Conservation (phyloP, 2,888 invertebrate genomes). For the Papilio demoleus region DNA sequence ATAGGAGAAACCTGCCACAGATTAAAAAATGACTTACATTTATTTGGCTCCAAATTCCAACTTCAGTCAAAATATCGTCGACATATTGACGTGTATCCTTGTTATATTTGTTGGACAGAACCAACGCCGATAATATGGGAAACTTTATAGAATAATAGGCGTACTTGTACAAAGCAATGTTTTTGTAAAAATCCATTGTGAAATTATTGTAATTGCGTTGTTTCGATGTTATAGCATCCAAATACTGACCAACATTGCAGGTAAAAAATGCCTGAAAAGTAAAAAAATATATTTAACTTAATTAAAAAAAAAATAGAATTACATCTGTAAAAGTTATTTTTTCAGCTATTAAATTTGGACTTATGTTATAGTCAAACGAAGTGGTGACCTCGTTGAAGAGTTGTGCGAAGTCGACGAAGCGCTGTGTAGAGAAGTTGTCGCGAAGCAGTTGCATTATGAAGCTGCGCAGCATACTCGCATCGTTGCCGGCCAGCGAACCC, state of each 20-base stretch:
- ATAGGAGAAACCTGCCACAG: no score
- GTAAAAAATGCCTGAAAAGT: constrained; percentile 23
- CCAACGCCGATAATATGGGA: constrained; percentile 27
- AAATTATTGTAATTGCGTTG: constrained; percentile 23
- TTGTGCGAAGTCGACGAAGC: constrained; percentile 87
- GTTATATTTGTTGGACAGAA: constrained; percentile 25
- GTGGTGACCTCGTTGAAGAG: constrained; percentile 86
- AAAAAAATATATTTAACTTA: not conserved
- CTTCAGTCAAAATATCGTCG: constrained; percentile 12
- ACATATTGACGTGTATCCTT: constrained; percentile 16
- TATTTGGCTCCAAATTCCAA: constrained; percentile 34
- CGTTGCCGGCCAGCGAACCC: constrained; percentile 88
- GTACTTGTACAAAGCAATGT: constrained; percentile 30
- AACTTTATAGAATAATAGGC: constrained; percentile 24
- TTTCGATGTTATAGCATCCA: constrained; percentile 30
- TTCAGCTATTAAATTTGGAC: no score
- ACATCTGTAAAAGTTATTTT: no score
- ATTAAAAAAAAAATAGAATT: no score
- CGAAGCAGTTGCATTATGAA: constrained; percentile 87
- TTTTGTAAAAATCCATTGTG: constrained; percentile 33
- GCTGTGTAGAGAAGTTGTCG: constrained; percentile 85
- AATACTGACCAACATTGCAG: constrained; percentile 28
- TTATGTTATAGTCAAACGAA: no score
- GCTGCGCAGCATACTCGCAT: constrained; percentile 88
- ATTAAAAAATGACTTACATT: constrained; percentile 23